Evolutionary conservation across 2,888 invertebrate genomes (phyloP).

Genomic region (Cosmopolites sordidus): DNA sequence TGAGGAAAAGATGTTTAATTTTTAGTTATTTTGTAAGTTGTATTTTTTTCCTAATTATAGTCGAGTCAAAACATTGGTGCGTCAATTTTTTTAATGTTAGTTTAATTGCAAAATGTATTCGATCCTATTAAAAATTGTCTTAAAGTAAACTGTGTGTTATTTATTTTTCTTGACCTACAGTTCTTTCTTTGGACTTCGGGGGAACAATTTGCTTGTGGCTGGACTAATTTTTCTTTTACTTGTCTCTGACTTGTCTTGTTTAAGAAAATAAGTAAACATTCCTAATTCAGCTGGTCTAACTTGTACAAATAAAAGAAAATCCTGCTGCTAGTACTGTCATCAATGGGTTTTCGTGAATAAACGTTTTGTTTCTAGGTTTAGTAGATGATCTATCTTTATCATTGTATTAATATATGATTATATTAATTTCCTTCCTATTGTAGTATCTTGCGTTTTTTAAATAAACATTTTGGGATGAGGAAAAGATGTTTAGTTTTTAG

Average conservation of each 20-base stretch:
- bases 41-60: neutral
- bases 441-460: slow-evolving; percentile 7
- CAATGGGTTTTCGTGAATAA: slow-evolving; percentile 8
- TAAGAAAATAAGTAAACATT: no score
- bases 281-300: no score
- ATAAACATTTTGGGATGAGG: slow-evolving; percentile 2
- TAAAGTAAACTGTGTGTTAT: no score
- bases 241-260: no score
- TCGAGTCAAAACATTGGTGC: neutral
- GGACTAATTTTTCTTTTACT: no score
- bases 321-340: neutral
- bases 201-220: no score
- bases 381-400: neutral
- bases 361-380: neutral
- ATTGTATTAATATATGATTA: neutral
- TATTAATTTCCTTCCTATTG: slow-evolving; percentile 14
- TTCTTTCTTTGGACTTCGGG: no score
- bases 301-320: slow-evolving; percentile 4
- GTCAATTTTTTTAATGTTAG: neutral
- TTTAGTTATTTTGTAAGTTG: neutral
- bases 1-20: neutral
- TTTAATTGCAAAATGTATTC: neutral
- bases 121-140: neutral
- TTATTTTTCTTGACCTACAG: no score
- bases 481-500: neutral